A percentile compares a stretch with the other conserved stretches of the same genome.
phyloP scores from a whole-genome alignment of 2,113 vertebrate genomes.

The Psephotus haematonotus region DNA sequence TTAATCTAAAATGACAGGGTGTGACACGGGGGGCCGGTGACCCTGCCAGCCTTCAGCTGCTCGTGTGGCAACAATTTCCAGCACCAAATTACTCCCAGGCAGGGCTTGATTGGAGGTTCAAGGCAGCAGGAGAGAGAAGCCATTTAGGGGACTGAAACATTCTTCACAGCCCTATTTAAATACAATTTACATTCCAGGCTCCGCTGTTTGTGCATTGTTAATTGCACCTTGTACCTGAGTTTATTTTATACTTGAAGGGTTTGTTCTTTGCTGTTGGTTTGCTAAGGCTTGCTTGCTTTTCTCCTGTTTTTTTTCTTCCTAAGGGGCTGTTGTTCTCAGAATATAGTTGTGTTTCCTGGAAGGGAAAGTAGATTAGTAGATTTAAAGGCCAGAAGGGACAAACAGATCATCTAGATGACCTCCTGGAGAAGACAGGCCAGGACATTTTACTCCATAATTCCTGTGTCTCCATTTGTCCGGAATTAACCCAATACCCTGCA shows the following conservation, averaged over 20 bases:
- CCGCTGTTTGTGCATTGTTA: conserved; percentile 64
- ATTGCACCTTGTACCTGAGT: conserved; percentile 69
- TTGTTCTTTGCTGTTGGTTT: conserved; percentile 55
- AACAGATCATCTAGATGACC: conserved; percentile 54
- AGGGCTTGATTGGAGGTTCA: conserved; percentile 67
- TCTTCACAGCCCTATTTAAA: conserved; percentile 70
- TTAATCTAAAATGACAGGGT: conserved; percentile 98
- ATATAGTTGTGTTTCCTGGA: conserved; percentile 40
- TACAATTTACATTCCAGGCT: conserved; percentile 72
- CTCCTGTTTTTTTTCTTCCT: not conserved
- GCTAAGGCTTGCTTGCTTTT: conserved; percentile 12
- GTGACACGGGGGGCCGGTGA: conserved; percentile 89
- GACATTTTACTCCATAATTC: conserved; percentile 35
- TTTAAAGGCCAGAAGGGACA: conserved; percentile 61
- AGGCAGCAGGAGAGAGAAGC: conserved; percentile 58
- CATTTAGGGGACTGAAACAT: conserved; percentile 58
- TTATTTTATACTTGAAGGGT: conserved; percentile 46
- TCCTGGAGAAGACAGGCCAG: conserved; percentile 39
- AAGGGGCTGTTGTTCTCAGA: conserved; percentile 44
- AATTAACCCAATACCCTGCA: not conserved
- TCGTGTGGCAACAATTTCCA: conserved; percentile 93
- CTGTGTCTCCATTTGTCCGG: conserved; percentile 21
- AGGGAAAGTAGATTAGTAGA: conserved; percentile 62
- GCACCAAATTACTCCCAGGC: conserved; percentile 90
- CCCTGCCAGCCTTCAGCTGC: conserved; percentile 86